These are phyloP conservation scores for Platyscapa corneri DNA, from an alignment of 1,140 invertebrate genomes.

Conservation along the genomic window DNA sequence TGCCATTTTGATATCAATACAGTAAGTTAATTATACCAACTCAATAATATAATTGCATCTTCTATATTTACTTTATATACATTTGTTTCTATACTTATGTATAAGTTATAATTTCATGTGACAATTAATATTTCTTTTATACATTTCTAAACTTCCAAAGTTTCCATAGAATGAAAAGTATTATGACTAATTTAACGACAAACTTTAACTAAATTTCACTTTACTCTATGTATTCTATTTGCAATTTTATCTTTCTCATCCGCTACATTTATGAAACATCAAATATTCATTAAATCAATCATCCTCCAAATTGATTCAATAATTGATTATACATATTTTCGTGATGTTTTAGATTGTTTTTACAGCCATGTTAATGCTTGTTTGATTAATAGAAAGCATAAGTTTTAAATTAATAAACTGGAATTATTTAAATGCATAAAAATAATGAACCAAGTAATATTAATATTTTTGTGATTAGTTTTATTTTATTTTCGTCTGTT, in stretches of 20 bases:
- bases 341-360: neutral
- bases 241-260: neutral
- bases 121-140: neutral
- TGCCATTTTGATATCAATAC: conserved; percentile 37
- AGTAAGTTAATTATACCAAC: conserved; percentile 15
- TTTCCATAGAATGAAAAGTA: neutral
- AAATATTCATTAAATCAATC: neutral
- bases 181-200: neutral
- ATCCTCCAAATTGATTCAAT: neutral
- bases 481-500: neutral
- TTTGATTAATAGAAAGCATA: neutral
- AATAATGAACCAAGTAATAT: neutral
- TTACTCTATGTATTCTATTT: no score
- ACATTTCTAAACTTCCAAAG: neutral
- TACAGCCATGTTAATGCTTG: neutral
- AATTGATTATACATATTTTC: neutral
- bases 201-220: neutral
- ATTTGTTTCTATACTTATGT: neutral
- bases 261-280: neutral
- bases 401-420: neutral
- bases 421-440: neutral
- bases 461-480: neutral
- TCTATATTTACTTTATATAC: neutral
- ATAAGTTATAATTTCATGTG: neutral
- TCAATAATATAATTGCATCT: conserved; percentile 27